phyloP scores from a whole-genome alignment of 2,888 invertebrate species.

The Notodonta ziczac region DNA sequence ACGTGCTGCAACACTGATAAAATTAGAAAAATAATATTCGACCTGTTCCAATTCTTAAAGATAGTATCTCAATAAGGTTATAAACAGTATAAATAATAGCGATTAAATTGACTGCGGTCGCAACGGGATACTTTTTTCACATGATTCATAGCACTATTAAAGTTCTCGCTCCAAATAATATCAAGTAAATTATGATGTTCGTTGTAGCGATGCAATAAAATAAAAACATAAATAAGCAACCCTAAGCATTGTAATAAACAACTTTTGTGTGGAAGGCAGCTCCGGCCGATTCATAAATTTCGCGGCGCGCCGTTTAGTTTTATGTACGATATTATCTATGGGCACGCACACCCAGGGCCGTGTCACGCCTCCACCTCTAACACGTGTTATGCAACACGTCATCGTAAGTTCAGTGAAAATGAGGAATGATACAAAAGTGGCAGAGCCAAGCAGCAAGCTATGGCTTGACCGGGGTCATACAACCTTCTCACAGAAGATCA shows the following conservation, averaged over 20 bases:
- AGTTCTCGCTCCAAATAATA: conserved; percentile 66
- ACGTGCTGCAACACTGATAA: not conserved
- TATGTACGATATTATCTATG: conserved; percentile 78
- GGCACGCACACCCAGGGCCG: conserved; percentile 55
- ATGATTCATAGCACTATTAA: conserved; percentile 72
- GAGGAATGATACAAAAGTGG: conserved; percentile 23
- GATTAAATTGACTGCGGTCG: conserved; percentile 66
- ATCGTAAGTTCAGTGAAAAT: conserved; percentile 29
- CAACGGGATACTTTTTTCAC: conserved; percentile 66
- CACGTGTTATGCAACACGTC: conserved; percentile 22
- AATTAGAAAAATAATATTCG: conserved; percentile 9
- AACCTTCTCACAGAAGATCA: too few relatives aligned
- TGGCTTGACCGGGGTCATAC: too few relatives aligned
- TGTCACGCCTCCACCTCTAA: conserved; percentile 32
- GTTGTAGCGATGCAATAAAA: conserved; percentile 62
- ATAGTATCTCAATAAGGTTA: conserved; percentile 43
- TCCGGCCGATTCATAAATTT: conserved; percentile 81
- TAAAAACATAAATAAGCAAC: conserved; percentile 43
- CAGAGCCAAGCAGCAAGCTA: too few relatives aligned
- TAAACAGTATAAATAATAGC: conserved; percentile 68
- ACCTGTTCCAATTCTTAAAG: conserved; percentile 19
- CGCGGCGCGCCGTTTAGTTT: conserved; percentile 79
- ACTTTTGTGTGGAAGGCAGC: conserved; percentile 82
- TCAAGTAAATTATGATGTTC: conserved; percentile 75
- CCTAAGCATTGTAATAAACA: conserved; percentile 77